phyloP scores from a whole-genome alignment of 2,113 vertebrate genomes.

The Aspidoscelis tigris region DNA sequence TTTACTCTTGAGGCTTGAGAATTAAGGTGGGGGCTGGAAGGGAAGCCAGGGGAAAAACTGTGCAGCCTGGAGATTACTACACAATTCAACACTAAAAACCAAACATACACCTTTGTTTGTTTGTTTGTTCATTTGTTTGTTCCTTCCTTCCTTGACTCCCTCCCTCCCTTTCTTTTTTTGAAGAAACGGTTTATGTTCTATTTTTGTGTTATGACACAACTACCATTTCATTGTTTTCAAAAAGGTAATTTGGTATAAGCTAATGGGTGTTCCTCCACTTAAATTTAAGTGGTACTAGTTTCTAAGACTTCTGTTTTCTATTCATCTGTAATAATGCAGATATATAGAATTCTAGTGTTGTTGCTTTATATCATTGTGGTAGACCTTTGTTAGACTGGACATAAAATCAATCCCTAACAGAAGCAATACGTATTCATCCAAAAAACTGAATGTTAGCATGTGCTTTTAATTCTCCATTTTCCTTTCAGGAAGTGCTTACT shows the following conservation, averaged over 20 bases:
- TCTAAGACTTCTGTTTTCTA: neutral
- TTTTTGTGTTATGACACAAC: constrained; percentile 4
- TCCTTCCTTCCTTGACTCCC: too few relatives aligned
- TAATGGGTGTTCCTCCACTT: neutral
- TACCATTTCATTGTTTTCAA: constrained; percentile 7
- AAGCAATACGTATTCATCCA: constrained; percentile 22
- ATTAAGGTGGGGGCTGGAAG: too few relatives aligned
- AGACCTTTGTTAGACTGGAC: neutral
- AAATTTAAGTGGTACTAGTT: constrained; percentile 1
- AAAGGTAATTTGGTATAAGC: constrained; percentile 8
- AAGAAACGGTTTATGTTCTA: too few relatives aligned
- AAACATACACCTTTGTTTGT: too few relatives aligned
- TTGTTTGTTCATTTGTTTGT: too few relatives aligned
- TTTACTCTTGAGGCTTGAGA: too few relatives aligned
- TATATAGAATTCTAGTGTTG: neutral
- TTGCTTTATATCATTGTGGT: neutral
- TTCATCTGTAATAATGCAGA: neutral
- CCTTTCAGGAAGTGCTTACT: neutral
- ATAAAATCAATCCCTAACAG: constrained; percentile 27
- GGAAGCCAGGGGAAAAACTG: too few relatives aligned
- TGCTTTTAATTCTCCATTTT: neutral
- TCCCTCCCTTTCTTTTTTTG: too few relatives aligned
- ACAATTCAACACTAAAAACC: too few relatives aligned
- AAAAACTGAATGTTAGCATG: neutral
- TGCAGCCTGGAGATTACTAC: too few relatives aligned